Percentiles rank a stretch among this genome's conserved stretches.
Conservation (phyloP, 2,797 vertebrate species). For the Notoglanidium macrostoma region DNA sequence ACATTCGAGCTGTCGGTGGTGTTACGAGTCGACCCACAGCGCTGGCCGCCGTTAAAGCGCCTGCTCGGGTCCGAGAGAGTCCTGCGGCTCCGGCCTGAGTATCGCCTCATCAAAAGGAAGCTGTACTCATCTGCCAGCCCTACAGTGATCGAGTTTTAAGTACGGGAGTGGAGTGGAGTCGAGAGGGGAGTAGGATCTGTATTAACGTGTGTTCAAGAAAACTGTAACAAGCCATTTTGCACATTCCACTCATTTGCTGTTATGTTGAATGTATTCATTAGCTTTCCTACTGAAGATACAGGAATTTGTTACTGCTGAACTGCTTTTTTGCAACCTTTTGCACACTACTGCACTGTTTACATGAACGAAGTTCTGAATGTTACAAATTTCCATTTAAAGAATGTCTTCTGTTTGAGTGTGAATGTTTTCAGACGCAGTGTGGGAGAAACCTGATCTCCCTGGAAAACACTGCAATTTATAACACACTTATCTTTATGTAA, state of each 20-base stretch:
- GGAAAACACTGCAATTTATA: not conserved
- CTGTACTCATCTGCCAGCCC: conserved; percentile 79
- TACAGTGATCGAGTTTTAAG: conserved; percentile 55
- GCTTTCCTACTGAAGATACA: not conserved
- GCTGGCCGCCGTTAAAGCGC: conserved; percentile 69
- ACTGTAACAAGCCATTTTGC: not conserved
- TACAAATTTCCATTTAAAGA: not conserved
- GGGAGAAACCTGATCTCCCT: not conserved
- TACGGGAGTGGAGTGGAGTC: not conserved
- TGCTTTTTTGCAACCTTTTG: not conserved
- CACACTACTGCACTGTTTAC: conserved; percentile 11
- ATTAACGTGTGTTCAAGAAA: not conserved
- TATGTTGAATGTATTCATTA: not conserved
- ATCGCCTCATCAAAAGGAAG: conserved; percentile 79
- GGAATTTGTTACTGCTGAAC: conserved; percentile 1
- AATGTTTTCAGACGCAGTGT: not conserved
- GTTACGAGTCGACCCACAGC: conserved; percentile 62
- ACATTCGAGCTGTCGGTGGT: conserved; percentile 78
- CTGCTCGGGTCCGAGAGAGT: conserved; percentile 69
- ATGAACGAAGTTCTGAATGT: not conserved
- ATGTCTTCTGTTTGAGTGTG: not conserved
- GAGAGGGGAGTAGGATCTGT: not conserved
- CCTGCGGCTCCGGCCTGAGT: conserved; percentile 72
- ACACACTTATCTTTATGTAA: not conserved
- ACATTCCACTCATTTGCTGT: conserved; percentile 1